phyloP scores from a whole-genome alignment of 2,113 vertebrate species.

The Albula goreensis region DNA sequence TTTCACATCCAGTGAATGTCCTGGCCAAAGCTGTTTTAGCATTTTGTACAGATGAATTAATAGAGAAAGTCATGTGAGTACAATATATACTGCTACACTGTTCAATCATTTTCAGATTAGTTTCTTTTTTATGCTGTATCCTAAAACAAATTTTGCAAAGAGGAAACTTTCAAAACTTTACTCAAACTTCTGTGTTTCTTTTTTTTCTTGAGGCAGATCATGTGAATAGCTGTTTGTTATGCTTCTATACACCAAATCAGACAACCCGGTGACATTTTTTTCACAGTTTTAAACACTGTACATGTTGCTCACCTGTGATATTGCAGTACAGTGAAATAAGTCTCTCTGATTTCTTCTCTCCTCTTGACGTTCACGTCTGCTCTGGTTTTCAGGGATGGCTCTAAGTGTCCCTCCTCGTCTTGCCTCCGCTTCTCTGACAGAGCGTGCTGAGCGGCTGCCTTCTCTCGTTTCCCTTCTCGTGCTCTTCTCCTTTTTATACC shows the following conservation, averaged over 20 bases:
- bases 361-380: neutral
- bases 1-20: neutral
- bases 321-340: neutral
- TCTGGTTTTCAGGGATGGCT: no score
- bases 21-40: no score
- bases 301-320: neutral
- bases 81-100: neutral
- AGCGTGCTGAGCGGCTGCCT: neutral
- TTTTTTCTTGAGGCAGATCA: no score
- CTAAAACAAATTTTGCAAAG: no score
- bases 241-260: neutral
- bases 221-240: no score
- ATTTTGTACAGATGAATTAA: no score
- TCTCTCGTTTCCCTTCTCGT: neutral
- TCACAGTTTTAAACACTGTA: neutral
- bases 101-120: no score
- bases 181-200: no score
- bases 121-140: no score
- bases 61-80: neutral
- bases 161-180: no score
- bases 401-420: neutral
- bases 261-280: neutral
- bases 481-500: constrained; percentile 28
- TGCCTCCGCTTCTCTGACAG: neutral
- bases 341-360: neutral